Percentiles rank a stretch among this genome's conserved stretches.
Evolutionary conservation across 2,113 vertebrate genomes (phyloP).

Genomic region (Pholis gunnellus): DNA sequence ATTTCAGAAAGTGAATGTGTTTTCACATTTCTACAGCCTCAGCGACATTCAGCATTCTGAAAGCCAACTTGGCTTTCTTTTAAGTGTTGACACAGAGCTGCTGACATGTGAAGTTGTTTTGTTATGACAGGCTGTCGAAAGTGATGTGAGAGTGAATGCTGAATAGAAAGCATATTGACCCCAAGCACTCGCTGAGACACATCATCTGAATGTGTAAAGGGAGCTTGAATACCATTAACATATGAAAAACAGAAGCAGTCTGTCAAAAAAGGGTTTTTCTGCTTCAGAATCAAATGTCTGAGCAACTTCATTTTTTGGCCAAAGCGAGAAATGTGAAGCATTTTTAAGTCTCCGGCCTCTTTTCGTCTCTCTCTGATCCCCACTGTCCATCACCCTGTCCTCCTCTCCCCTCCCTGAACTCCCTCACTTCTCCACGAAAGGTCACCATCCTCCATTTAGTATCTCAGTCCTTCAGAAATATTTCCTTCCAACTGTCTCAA

Average conservation of each 20-base stretch:
- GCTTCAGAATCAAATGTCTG: constrained; percentile 5
- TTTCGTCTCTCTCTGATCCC: constrained; percentile 8
- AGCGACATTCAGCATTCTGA: neutral
- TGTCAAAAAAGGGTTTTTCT: neutral
- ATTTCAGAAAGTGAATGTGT: constrained; percentile 21
- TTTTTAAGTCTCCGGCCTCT: neutral
- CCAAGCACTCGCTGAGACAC: neutral
- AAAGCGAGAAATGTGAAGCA: neutral
- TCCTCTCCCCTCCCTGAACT: constrained; percentile 77
- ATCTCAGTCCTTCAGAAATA: constrained; percentile 30
- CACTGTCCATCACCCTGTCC: constrained; percentile 1
- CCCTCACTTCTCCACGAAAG: neutral
- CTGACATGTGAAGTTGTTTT: constrained; percentile 38
- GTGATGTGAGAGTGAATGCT: constrained; percentile 25
- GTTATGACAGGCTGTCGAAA: constrained; percentile 51
- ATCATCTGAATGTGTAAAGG: constrained; percentile 31
- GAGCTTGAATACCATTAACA: constrained; percentile 20
- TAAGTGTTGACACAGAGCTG: constrained; percentile 18
- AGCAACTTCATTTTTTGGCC: constrained; percentile 9
- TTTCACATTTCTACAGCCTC: neutral
- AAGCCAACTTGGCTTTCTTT: neutral
- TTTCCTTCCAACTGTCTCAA: neutral
- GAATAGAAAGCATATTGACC: constrained; percentile 34
- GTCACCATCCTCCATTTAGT: constrained; percentile 36
- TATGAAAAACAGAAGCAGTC: constrained; percentile 66